Evolutionary conservation across 1,140 invertebrate genomes (phyloP), one percentile per base, ranked within the genome.

Genomic region (Zelostemma sp.): DNA sequence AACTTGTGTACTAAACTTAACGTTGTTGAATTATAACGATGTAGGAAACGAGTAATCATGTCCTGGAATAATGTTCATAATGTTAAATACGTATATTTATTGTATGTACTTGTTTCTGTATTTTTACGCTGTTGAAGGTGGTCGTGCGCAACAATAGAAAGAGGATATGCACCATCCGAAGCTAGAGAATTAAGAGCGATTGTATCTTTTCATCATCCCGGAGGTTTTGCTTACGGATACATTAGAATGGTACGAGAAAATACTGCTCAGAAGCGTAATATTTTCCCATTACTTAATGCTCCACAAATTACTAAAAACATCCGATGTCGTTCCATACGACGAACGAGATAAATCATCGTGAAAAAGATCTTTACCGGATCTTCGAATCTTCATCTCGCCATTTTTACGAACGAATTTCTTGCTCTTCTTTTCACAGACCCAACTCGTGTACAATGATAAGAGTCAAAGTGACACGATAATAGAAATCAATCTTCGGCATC

Each of bases 121-220:
- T n/a, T n/a, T n/a, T n/a, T n/a, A n/a, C n/a, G n/a, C 21, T 25
- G 21, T 25, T 25, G 8, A 18, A 90, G 93, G 65, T 96, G 93
- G 93, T 91, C 92, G 0, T 97, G 95, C 79, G 91, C 93, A 0
- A 92, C 91, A 0, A 88, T 97, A 21, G 93, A 95, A 80, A 88
- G 94, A 71, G 95, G 95, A 4, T 96, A 95, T 79, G 91, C 92
- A 58, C 92, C 93, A 0, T 90, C 91, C 1, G 94, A 95, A 80
- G 94, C 94, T 1, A 82, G 91, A 57, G 94, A 97, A 86, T 86
- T 96, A 25, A 87, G 93, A 47, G 95, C 90, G 4, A 94, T 97
- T 67, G 95, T 95, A 2, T 96, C 94, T 0, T 97, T 97, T 81
- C 94, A 97, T 86, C 93, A 96, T 88, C 94, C 94, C 0, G 86